Evolutionary conservation across 1,140 invertebrate genomes (phyloP).

Genomic region (Halesus radiatus): DNA sequence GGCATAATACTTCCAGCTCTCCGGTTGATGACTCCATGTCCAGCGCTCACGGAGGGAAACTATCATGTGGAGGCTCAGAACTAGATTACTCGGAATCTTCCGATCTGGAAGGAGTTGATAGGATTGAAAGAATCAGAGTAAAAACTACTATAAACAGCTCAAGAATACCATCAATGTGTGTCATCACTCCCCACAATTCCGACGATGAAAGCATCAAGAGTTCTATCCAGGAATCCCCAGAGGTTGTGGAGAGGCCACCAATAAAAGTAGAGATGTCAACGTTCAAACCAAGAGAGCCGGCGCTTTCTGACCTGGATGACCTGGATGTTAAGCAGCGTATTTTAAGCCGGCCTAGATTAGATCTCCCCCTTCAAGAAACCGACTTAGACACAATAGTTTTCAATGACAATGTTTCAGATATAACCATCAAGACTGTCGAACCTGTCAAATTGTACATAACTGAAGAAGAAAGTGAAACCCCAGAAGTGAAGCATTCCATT

Average conservation of each 20-base stretch:
- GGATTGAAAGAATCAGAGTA: constrained; percentile 85
- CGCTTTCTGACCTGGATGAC: constrained; percentile 9
- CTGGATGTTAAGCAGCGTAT: constrained; percentile 39
- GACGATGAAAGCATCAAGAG: constrained; percentile 82
- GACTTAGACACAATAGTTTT: constrained; percentile 57
- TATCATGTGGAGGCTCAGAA: constrained; percentile 76
- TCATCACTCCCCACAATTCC: constrained; percentile 89
- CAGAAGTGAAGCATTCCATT: constrained; percentile 25
- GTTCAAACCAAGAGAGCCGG: background rate
- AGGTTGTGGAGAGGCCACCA: background rate
- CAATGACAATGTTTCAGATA: constrained; percentile 47
- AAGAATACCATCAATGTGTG: constrained; percentile 92
- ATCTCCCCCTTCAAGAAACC: constrained; percentile 63
- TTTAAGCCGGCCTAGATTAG: constrained; percentile 65
- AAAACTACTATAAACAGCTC: constrained; percentile 90
- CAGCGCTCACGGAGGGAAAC: constrained; percentile 76
- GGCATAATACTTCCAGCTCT: constrained; percentile 85
- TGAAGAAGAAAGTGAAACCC: constrained; percentile 17
- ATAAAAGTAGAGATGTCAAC: background rate
- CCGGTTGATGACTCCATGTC: constrained; percentile 81
- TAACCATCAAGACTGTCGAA: constrained; percentile 30
- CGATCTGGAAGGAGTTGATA: constrained; percentile 86
- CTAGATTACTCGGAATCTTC: constrained; percentile 85
- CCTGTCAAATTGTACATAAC: constrained; percentile 16
- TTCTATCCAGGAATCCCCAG: constrained; percentile 37